Base-by-base conservation (phyloP, 2,113 vertebrate species). In the Pseudopipra pipra region DNA sequence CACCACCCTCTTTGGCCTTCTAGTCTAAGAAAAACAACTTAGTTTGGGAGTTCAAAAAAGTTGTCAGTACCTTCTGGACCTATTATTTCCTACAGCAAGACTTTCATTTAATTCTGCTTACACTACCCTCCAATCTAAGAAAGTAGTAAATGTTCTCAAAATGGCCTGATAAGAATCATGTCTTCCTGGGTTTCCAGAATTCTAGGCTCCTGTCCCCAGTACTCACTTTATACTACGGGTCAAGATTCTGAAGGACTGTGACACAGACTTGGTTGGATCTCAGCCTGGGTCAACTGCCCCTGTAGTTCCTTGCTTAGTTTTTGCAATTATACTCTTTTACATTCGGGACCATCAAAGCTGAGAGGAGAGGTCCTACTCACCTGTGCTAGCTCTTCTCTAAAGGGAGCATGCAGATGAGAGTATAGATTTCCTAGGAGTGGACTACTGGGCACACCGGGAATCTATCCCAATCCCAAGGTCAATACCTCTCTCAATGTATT, bases 391-490 rank as follows among this genome's bases (percentile, higher is more conserved):
- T 63, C 28, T 78, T 63, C 25, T 58, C 28, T 56, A 58, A 23
- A 12, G 8, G 11, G 16, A 84, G 8, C 3, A 13, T 24, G 9
- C 13, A 65, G 24, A 11, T 39, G 72, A 73, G 30, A 52, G 12
- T 24, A 44, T 1, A 87, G 19, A 15, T 15, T 19, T 2, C 3
- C 20, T 13, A 16, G 24, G 37, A 3, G 1, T 17, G 4, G 30
- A n/a, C 67, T 51, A 21, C 13, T 65, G 31, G 19, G 4, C 46
- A 52, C 19, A 44, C 18, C 9, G 39, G 11, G 14, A 70, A 41
- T 41, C 46, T 51, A 22, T n/a, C 11, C 16, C n/a, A 54, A 7
- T 12, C 9, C 46, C 55, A 31, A 37, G 10, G 20, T 35, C 41
- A 80, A 3, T 70, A 41, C 4, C 12, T 68, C 15, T 68, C 14